Evolutionary conservation across 1,140 invertebrate species (phyloP).

Genomic region (Trichonephila inaurata): DNA sequence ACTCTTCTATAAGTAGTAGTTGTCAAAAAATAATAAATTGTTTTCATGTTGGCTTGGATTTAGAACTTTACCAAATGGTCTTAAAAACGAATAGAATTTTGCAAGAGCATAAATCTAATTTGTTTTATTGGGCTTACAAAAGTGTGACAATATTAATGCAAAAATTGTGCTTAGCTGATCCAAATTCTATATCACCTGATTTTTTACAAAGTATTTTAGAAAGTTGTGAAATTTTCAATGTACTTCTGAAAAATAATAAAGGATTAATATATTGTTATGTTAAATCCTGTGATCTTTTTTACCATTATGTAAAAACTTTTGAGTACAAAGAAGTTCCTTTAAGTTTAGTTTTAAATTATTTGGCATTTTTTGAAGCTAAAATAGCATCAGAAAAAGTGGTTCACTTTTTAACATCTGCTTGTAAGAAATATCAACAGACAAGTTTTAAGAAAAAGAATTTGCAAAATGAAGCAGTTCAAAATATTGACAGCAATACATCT

Average conservation of each 20-base stretch:
- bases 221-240: slow-evolving; percentile 11
- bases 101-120: not conserved
- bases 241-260: slow-evolving; percentile 27
- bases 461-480: not conserved
- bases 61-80: slow-evolving; percentile 48
- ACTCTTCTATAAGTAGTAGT: slow-evolving; percentile 50
- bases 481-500: slow-evolving; percentile 7
- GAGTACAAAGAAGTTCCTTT: slow-evolving; percentile 32
- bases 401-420: slow-evolving; percentile 39
- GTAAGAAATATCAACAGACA: slow-evolving; percentile 28
- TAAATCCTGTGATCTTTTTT: slow-evolving; percentile 12
- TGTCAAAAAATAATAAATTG: slow-evolving; percentile 56
- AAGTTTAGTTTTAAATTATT: slow-evolving; percentile 39
- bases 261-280: not conserved
- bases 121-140: slow-evolving; percentile 62
- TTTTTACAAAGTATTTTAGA: slow-evolving; percentile 44
- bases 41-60: slow-evolving; percentile 35
- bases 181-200: slow-evolving; percentile 58
- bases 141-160: slow-evolving; percentile 35
- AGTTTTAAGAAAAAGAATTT: slow-evolving; percentile 8
- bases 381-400: slow-evolving; percentile 51
- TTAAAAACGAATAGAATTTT: slow-evolving; percentile 48
- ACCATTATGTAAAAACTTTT: not conserved
- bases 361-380: slow-evolving; percentile 65
- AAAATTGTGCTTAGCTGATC: slow-evolving; percentile 58